These are phyloP conservation scores for Diloba caeruleocephala DNA, from an alignment of 2,888 invertebrate species.

Conservation along the genomic window DNA sequence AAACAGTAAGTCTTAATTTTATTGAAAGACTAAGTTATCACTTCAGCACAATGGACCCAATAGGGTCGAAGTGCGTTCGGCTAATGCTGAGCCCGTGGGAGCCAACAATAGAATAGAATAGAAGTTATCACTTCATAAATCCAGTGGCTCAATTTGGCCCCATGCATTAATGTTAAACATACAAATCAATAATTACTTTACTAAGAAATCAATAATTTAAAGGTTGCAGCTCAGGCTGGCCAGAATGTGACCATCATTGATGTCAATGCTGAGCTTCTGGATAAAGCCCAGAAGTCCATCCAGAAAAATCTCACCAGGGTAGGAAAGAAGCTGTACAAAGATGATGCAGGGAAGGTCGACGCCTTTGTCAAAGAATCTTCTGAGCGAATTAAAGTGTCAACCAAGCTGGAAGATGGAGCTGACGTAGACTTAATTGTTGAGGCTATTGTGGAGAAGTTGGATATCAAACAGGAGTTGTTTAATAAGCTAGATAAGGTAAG, in stretches of 20 bases:
- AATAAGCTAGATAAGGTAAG: conserved; percentile 91
- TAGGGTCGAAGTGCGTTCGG: no score
- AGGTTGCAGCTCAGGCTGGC: conserved; percentile 96
- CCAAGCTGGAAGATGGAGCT: conserved; percentile 85
- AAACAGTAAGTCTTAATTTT: no score
- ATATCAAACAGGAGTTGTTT: conserved; percentile 93
- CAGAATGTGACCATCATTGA: conserved; percentile 95
- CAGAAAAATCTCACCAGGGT: conserved; percentile 92
- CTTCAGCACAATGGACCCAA: no score
- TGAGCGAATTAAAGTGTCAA: conserved; percentile 89
- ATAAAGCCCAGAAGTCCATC: conserved; percentile 93
- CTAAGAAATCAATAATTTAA: conserved; percentile 81
- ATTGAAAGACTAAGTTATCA: no score
- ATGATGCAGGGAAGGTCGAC: conserved; percentile 90
- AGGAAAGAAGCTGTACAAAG: conserved; percentile 93
- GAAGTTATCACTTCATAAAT: no score
- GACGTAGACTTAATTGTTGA: conserved; percentile 94
- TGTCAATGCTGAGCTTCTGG: conserved; percentile 91
- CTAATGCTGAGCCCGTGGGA: no score
- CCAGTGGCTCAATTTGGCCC: no score
- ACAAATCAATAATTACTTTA: not conserved
- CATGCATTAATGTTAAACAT: no score
- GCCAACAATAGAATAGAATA: no score
- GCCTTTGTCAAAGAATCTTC: conserved; percentile 91
- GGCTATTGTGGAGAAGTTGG: conserved; percentile 96